Conservation (phyloP, 2,888 invertebrate species). For the Coenonympha arcania region DNA sequence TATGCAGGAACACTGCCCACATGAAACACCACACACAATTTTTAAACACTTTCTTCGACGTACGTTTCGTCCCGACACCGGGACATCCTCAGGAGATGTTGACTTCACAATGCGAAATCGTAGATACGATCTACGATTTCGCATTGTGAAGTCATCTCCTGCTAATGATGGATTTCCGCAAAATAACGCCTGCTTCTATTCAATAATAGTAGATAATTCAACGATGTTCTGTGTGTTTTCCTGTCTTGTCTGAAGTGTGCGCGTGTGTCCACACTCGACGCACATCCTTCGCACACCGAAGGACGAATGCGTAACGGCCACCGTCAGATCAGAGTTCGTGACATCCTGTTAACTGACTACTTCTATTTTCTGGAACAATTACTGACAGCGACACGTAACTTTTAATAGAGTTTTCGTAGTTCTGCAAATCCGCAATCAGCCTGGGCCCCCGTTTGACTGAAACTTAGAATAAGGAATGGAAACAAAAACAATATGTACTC, state of each 20-base stretch:
- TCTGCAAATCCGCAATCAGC: conserved; percentile 1
- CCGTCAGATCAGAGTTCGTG: conserved; percentile 27
- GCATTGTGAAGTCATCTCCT: too few species aligned
- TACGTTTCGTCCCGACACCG: too few species aligned
- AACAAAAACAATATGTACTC: too few species aligned
- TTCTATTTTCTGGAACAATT: conserved; percentile 22
- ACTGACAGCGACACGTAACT: conserved; percentile 2
- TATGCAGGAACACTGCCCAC: too few species aligned
- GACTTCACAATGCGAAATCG: too few species aligned
- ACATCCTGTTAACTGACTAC: conserved; percentile 34
- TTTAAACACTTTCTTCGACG: too few species aligned
- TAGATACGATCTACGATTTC: too few species aligned
- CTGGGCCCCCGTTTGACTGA: not conserved
- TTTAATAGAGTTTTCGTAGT: conserved; percentile 2
- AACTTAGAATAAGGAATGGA: not conserved
- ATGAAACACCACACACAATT: too few species aligned
- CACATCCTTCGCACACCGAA: conserved; percentile 48
- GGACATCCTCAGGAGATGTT: too few species aligned
- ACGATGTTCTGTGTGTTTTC: not conserved
- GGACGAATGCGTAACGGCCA: conserved; percentile 43
- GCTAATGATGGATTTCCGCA: too few species aligned
- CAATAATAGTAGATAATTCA: too few species aligned
- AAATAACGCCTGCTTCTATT: too few species aligned
- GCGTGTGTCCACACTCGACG: conserved; percentile 37
- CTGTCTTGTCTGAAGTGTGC: conserved; percentile 15